Base-by-base conservation (phyloP, 2,113 vertebrate genomes). In the Eretmodus cyanostictus region DNA sequence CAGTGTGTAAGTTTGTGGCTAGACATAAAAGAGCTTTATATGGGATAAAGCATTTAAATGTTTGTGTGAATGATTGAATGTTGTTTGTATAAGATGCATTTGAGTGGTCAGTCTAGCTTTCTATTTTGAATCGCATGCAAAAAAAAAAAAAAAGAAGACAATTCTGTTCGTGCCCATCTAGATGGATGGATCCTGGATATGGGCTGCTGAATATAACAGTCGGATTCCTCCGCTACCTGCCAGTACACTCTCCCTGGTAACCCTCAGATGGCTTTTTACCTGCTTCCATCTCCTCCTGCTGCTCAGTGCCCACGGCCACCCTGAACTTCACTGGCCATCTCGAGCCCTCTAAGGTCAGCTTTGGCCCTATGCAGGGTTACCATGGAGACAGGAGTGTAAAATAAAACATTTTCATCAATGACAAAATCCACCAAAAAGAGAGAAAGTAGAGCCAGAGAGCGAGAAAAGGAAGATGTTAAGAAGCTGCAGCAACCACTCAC, bases 311-410 rank as follows among this genome's bases (percentile, higher is more conserved):
- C 47, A 80, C n/a, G 29, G 81, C 57, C 73, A 87, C 63, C 79
- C 38, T 66, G 82, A 89, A 86, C 87, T 81, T 82, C 36, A 51
- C 61, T 47, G 78, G 38, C 84, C 66, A 19, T 84, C 47, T 76
- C 6, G 6, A 68, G 71, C 66, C 16, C 53, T 38, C 27, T 8
- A 78, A 78, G 54, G 36, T 86, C 38, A 34, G 68, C 55, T 85
- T 55, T n/a, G 83, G 81, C 57, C 82, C 3, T 13, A 31, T 78
- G 31, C 22, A 24, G 8, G 8, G 80, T 93, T 93, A 66, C 92
- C 89, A 87, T 80, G 86, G 93, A 86, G 90, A 94, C 80, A 16
- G 31, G 8, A 84, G 49, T 53, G 61, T 71, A 55, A 68, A 82
- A 80, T 51, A n/a, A 91, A 91, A 81, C 53, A 53, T 81, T 84